Base-by-base conservation (phyloP, 1,140 invertebrate genomes). In the Megalonaias nervosa region DNA sequence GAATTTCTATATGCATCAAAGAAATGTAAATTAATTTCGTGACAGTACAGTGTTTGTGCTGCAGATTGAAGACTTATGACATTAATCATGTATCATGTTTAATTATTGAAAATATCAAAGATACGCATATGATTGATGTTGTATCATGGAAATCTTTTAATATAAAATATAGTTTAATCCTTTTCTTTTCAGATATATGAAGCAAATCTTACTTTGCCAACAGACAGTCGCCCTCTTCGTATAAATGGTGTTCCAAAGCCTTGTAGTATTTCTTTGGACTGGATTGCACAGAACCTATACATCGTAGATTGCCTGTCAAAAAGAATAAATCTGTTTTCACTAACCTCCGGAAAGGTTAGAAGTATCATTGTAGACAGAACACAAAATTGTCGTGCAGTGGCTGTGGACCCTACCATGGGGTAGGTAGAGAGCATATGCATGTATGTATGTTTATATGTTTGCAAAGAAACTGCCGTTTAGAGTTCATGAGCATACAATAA, bases 211-310 rank as follows among this genome's bases (percentile, higher is more conserved):
- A 74, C 65, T 85, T 94, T 93, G 4, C 55, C 57, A 17, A 64
- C 59, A 15, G 56, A 68, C 16, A 70, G 67, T 31, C 61, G 59
- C 56, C 62, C 56, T 16, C 64, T 90, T 55, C 78, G 70, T 11
- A 70, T 88, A 5, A 80, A 85, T 56, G 82, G 86, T 19, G 67
- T 90, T 38, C 79, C 82, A 1, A 61, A 85, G 15, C 98, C 97
- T 0, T 94, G 95, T 2, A 94, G 96, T 2, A 89, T 99, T 16
- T 97, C 98, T 1, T 94, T 99, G n/a, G 98, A 99, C 91, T 99
- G 98, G 97, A 94, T 99, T 21, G 96, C 96, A 1, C 95, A 98
- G 83, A 99, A 98, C 89, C 92, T 99, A 9, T 99, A 99, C 90
- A 95, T 99, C 15, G 96, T 96, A 0, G 98, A 99, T 89, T 94